Evolutionary conservation across 2,113 vertebrate genomes (phyloP).

Genomic region (Phrynocephalus versicolor): DNA sequence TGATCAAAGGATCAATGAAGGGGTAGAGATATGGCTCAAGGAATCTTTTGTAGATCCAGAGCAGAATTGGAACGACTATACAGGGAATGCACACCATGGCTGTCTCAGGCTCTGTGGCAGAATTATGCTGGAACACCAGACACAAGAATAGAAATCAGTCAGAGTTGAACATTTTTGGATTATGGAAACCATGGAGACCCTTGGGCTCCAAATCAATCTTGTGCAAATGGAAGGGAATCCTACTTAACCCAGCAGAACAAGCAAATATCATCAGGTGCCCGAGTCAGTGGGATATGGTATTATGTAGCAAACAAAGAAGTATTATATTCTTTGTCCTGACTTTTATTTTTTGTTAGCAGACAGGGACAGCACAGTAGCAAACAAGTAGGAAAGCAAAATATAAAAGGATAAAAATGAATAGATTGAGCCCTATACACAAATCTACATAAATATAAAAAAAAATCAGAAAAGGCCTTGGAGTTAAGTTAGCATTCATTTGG

Average conservation of each 20-base stretch:
- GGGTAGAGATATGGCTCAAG: slow-evolving; percentile 92
- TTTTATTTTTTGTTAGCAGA: rapidly evolving
- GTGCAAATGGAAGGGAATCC: background rate
- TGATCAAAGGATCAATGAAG: slow-evolving; percentile 85
- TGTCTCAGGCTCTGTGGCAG: background rate
- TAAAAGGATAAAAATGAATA: rapidly evolving
- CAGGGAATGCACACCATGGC: slow-evolving; percentile 97
- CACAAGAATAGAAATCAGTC: background rate
- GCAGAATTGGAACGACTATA: slow-evolving; percentile 92
- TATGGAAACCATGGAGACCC: background rate
- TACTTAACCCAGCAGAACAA: background rate
- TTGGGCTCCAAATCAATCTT: background rate
- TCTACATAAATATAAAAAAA: no score
- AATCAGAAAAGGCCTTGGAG: rapidly evolving
- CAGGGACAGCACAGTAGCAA: background rate
- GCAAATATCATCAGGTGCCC: background rate
- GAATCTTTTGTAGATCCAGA: slow-evolving; percentile 98
- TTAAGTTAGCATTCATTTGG: rapidly evolving
- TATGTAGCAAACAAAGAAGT: rapidly evolving
- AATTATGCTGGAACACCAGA: background rate
- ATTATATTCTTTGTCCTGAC: rapidly evolving
- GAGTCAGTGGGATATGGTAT: background rate
- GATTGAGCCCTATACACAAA: background rate
- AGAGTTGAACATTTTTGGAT: no score
- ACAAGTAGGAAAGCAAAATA: rapidly evolving